phyloP scores from a whole-genome alignment of 2,888 invertebrate genomes.

The Norana najaformis region DNA sequence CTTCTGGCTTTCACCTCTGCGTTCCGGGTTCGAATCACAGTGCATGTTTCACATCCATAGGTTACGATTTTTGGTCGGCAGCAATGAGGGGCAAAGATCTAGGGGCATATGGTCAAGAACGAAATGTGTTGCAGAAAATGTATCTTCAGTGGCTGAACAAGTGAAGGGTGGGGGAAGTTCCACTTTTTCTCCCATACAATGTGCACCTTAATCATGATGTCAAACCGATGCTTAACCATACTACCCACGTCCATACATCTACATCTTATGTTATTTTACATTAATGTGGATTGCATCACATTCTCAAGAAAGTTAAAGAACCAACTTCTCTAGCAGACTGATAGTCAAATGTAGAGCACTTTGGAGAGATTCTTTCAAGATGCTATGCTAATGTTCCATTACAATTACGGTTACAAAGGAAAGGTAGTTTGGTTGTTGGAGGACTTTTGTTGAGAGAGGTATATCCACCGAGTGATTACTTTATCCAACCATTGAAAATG shows the following conservation, averaged over 20 bases:
- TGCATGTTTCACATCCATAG: neutral
- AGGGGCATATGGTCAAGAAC: neutral
- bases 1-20: neutral
- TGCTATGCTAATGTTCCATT: neutral
- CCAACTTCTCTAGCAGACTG: too few species aligned
- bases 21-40: neutral
- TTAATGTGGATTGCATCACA: neutral
- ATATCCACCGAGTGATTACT: neutral
- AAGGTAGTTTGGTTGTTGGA: neutral
- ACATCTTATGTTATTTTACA: too few species aligned
- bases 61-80: neutral
- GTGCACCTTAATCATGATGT: too few species aligned
- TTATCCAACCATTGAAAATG: too few species aligned
- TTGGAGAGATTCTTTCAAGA: neutral
- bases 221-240: too few species aligned
- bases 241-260: too few species aligned
- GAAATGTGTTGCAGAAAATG: too few species aligned
- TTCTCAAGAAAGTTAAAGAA: neutral
- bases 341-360: too few species aligned
- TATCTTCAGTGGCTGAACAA: too few species aligned
- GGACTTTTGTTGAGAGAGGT: neutral
- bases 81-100: neutral
- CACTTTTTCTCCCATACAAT: too few species aligned
- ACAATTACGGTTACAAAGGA: neutral
- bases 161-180: too few species aligned